Percentiles rank a stretch among this genome's conserved stretches.
Evolutionary conservation across 2,888 invertebrate genomes (phyloP).

Genomic region (Monoplex corrugatus): DNA sequence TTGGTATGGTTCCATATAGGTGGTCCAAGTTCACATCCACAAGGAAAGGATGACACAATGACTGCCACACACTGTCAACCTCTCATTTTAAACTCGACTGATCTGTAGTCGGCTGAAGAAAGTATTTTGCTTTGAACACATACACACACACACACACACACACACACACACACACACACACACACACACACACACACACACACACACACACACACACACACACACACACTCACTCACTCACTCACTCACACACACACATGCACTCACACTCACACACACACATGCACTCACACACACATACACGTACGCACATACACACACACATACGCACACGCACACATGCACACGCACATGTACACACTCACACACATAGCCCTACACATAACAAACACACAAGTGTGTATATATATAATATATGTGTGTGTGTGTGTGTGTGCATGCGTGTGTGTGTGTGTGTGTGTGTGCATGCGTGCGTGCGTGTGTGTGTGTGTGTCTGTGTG

Average conservation of each 20-base stretch:
- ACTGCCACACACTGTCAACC: conserved; percentile 13
- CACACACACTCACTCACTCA: not conserved
- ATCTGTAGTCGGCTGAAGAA: too few species aligned
- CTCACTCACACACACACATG: not conserved
- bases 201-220: not conserved
- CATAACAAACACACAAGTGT: not conserved
- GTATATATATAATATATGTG: not conserved
- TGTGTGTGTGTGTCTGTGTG: not conserved
- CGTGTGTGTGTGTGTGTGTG: not conserved
- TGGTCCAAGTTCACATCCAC: not conserved
- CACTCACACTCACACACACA: not conserved
- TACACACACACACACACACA: not conserved
- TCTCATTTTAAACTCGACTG: too few species aligned
- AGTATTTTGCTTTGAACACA: too few species aligned
- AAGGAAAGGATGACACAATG: not conserved
- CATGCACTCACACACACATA: not conserved
- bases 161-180: not conserved
- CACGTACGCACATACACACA: too few species aligned
- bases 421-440: not conserved
- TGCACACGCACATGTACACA: not conserved
- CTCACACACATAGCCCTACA: not conserved
- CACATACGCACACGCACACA: not conserved
- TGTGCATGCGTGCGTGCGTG: not conserved
- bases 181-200: not conserved
- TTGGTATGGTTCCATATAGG: too few species aligned